phyloP scores from a whole-genome alignment of 2,888 invertebrate genomes.

The Mimumesa dahlbomi region DNA sequence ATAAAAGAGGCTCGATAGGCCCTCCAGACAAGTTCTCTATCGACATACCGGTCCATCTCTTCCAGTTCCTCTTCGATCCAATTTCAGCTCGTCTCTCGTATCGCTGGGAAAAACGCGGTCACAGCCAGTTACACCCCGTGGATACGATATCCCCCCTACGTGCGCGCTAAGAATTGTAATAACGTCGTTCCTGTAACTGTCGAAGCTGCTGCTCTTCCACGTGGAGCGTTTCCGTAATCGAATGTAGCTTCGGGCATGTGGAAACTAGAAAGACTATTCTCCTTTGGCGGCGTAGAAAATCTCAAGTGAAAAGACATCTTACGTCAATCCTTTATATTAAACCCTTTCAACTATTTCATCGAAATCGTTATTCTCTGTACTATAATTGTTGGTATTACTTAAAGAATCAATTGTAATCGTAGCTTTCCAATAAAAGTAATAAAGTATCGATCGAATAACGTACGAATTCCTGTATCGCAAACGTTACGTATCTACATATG shows the following conservation, averaged over 20 bases:
- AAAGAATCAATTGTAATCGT: too few relatives aligned
- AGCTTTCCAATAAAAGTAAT: too few relatives aligned
- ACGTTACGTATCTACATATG: too few relatives aligned
- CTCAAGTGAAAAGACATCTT: conserved; percentile 1
- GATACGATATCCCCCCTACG: conserved; percentile 25
- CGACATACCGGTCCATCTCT: conserved; percentile 8
- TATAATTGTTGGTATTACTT: too few relatives aligned
- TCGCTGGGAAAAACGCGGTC: conserved; percentile 3
- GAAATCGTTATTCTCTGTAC: too few relatives aligned
- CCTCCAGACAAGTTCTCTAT: conserved; percentile 14
- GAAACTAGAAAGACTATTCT: conserved; percentile 6
- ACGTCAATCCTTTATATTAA: not conserved
- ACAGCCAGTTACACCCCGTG: conserved; percentile 33
- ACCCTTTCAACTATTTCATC: too few relatives aligned
- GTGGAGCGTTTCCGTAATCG: conserved; percentile 38
- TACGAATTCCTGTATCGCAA: too few relatives aligned
- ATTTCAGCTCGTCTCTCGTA: conserved; percentile 33
- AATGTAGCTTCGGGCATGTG: conserved; percentile 20
- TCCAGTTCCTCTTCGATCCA: conserved; percentile 28
- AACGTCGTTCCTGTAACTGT: conserved; percentile 23
- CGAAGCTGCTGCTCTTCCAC: conserved; percentile 22
- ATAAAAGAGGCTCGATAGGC: conserved; percentile 6
- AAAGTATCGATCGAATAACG: too few relatives aligned
- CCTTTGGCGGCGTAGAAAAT: conserved; percentile 11
- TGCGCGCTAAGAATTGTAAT: conserved; percentile 51